Conservation (phyloP, 1,140 invertebrate species). For the Limonius californicus region DNA sequence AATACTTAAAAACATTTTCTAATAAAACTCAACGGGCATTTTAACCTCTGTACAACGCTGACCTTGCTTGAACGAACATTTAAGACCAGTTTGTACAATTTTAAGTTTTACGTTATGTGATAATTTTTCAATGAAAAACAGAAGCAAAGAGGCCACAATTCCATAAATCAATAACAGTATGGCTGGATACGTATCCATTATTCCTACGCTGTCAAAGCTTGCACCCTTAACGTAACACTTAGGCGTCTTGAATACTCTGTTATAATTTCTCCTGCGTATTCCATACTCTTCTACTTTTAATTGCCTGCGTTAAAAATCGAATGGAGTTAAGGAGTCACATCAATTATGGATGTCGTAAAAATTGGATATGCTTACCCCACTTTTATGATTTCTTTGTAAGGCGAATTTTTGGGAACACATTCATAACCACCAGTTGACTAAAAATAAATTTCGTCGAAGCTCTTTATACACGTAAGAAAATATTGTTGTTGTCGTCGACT, state of each 20-base stretch:
- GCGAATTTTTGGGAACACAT: conserved; percentile 48
- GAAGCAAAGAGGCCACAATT: conserved; percentile 11
- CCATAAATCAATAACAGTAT: conserved; percentile 29
- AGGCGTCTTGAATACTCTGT: conserved; percentile 30
- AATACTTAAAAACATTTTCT: too few relatives aligned
- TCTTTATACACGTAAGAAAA: too few relatives aligned
- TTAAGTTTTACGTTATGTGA: too few relatives aligned
- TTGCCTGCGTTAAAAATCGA: too few relatives aligned
- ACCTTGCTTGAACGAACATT: too few relatives aligned
- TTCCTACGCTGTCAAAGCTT: conserved; percentile 35
- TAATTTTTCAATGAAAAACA: not conserved
- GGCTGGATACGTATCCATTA: conserved; percentile 33
- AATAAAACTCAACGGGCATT: too few relatives aligned
- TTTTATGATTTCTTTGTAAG: conserved; percentile 50
- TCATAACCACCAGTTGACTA: conserved; percentile 43
- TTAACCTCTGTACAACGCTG: too few relatives aligned
- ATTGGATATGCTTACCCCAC: conserved; percentile 32
- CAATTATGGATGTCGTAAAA: not conserved
- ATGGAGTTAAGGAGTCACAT: conserved; percentile 5
- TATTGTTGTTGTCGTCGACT: too few relatives aligned
- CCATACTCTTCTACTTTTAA: conserved; percentile 32
- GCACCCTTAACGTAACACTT: conserved; percentile 29
- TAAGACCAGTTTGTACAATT: too few relatives aligned
- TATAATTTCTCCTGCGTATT: conserved; percentile 27
- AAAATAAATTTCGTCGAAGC: too few relatives aligned